Evolutionary conservation across 2,888 invertebrate species (phyloP), one percentile per base, ranked within the genome.

Genomic region (Iphiclides podalirius): DNA sequence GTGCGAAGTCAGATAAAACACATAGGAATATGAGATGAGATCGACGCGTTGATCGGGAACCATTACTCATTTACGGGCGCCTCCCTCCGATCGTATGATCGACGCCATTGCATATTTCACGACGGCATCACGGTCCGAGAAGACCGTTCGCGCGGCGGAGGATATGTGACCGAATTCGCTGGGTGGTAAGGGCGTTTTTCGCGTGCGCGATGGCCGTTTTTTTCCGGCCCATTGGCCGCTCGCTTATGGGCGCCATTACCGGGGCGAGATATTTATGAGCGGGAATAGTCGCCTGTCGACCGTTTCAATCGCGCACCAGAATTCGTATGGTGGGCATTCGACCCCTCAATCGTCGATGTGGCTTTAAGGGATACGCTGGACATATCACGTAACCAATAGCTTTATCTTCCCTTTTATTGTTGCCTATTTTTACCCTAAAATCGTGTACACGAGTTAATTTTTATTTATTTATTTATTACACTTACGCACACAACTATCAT

Each of bases 171-270:
- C 57, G 55, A 52, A 57, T 57, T 51, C 52, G 52, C 3, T 4
- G 20, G 6, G 20, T 6, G 54, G 54, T 50, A 53, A 52, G 52
- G 58, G 64, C 64, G 55, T 52, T 49, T 63, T 66, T 64, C 64
- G 72, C 67, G 69, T 69, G 70, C 70, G 73, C 72, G 64, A 75
- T 75, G 73, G 71, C 74, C 73, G 80, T 83, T 40, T 50, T n/a
- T 39, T 79, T 76, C 72, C 81, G 71, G 72, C 73, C 79, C 83
- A 84, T 83, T 82, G 80, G 81, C 70, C 59, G 60, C 63, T 69
- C 72, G 74, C 78, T 81, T 82, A 83, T 80, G 67, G 77, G 61
- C 73, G 72, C 79, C 83, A 79, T 86, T 84, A 82, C 79, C 76
- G 79, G 31, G 11, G 67, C 61, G 62, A 66, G 75, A 78, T 81